These are phyloP conservation scores for Tenthredo mesomela DNA, from an alignment of 2,888 invertebrate genomes.

Conservation along the genomic window DNA sequence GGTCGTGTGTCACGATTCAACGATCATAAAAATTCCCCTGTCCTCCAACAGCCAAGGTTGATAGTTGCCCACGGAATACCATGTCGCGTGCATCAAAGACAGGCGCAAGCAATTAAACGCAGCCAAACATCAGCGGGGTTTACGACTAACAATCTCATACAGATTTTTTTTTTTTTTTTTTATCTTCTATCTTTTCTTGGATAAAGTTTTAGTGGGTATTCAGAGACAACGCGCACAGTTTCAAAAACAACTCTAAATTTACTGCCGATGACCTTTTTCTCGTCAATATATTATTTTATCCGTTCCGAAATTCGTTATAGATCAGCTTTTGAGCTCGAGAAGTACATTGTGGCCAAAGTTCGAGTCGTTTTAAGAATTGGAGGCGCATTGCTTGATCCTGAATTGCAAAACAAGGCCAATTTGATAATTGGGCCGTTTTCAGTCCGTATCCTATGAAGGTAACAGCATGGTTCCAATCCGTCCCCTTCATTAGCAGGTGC, in stretches of 20 bases:
- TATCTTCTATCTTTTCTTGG: background rate
- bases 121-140: background rate
- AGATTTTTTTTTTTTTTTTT: background rate
- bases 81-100: background rate
- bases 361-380: background rate
- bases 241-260: background rate
- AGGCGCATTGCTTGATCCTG: background rate
- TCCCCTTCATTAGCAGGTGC: slow-evolving; percentile 39
- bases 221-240: background rate
- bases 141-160: background rate
- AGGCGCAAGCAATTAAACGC: background rate
- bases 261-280: background rate
- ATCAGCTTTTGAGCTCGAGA: background rate
- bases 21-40: slow-evolving; percentile 23
- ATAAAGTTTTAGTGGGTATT: background rate
- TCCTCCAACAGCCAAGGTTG: slow-evolving; percentile 32
- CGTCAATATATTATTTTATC: background rate
- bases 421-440: slow-evolving; percentile 3
- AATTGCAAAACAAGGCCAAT: background rate
- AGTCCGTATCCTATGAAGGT: background rate
- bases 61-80: background rate
- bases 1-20: slow-evolving; percentile 28
- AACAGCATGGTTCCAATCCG: background rate
- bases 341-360: no score
- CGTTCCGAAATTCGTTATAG: background rate